Base-by-base conservation (phyloP, 2,113 vertebrate genomes). In the Sinocyclocheilus maitianheensis region DNA sequence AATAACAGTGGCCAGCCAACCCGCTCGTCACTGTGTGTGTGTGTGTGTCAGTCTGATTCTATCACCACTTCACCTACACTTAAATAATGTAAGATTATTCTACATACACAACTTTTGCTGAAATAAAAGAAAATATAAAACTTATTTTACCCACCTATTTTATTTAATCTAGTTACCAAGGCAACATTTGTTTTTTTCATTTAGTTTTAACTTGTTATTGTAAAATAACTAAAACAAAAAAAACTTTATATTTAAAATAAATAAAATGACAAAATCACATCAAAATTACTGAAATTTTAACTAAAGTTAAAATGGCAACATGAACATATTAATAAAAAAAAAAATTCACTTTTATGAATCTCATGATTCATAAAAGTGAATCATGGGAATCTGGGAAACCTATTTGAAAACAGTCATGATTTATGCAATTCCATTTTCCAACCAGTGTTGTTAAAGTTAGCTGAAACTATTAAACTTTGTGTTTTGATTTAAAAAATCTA, bases 1-100 rank as follows among this genome's bases (percentile, higher is more conserved):
- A 90, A 92, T 89, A 93, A 90, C 89, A 89, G 85, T 86, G 84
- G 82, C 65, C 81, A 37, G 69, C 65, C 81, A 74, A 43, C 69
- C 81, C 8, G 26, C 67, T 82, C 65, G 46, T 76, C 65, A 53
- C 85, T 37, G 20, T 78, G 14, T 30, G 65, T 48, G 10, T 26
- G n/a, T 48, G 46, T 26, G 2, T 48, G 43, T 81, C 37, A 65
- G 1, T 48, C 13, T 63, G 34, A 62, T 81, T 13, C 34, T 58
- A 34, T 34, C 46, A 3, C 46, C 46, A 48, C 46, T 48, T 48
- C 43, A 43, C 43, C 75, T 53, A 16, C 48, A 18, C 2, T 75
- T 8, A 48, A 30, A 75, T 24, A 14, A 72, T 40, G 69, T 5
- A 75, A 48, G 22, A 24, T n/a, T 75, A n/a, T 48, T 75, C 72